phyloP scores from a whole-genome alignment of 1,140 invertebrate genomes.

The Achatina immaculata region DNA sequence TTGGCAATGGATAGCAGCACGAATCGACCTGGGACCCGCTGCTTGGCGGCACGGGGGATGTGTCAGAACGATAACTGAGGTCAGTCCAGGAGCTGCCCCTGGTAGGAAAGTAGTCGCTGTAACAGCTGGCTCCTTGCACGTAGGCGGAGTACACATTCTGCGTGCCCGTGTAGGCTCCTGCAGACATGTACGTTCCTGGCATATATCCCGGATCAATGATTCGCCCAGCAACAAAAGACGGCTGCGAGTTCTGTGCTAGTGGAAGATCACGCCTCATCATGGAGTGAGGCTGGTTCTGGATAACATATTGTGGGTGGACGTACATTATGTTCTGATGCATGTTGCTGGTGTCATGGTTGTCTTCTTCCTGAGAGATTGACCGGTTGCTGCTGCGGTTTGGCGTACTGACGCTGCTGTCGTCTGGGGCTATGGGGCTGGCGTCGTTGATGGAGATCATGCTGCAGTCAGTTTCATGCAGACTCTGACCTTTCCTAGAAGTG shows the following conservation, averaged over 20 bases:
- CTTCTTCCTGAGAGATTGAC: constrained; percentile 1
- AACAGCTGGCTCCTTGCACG: background rate
- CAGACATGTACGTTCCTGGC: background rate
- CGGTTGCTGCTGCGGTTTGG: background rate
- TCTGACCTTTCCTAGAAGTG: constrained; percentile 4
- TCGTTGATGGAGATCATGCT: constrained; percentile 30
- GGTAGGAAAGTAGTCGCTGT: constrained; percentile 27
- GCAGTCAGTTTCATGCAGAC: constrained; percentile 13
- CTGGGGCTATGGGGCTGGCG: constrained; percentile 30
- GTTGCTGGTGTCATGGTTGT: background rate
- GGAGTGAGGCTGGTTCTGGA: background rate
- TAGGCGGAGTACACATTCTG: background rate
- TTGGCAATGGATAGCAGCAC: constrained; percentile 10
- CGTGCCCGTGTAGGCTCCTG: background rate
- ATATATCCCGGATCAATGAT: background rate
- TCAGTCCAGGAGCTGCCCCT: constrained; percentile 25
- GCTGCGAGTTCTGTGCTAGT: background rate
- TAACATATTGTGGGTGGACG: constrained; percentile 10
- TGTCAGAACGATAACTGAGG: constrained; percentile 6
- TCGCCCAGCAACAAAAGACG: background rate
- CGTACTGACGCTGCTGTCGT: background rate
- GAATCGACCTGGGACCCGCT: background rate
- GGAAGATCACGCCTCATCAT: background rate
- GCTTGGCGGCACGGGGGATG: constrained; percentile 6
- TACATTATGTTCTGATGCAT: background rate